Evolutionary conservation across 2,797 vertebrate genomes (phyloP).

Genomic region (Ptychobarbus kaznakovi): DNA sequence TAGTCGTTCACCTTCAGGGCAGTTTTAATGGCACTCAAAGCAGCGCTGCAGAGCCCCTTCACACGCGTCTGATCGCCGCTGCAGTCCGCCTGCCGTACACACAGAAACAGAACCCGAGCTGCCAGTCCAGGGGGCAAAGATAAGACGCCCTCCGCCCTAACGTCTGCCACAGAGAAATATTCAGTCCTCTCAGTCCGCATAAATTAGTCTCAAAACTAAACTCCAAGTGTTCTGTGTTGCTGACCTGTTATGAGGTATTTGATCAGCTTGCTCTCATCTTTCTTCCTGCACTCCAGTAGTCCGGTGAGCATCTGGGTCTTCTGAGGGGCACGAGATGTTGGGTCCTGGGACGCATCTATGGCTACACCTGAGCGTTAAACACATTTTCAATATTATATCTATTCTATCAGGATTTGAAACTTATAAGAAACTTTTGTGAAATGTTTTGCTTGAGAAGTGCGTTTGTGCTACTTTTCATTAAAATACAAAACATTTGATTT

Average conservation of each 20-base stretch:
- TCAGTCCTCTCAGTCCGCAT: neutral
- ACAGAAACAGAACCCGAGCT: slow-evolving; percentile 81
- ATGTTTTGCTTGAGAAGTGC: neutral
- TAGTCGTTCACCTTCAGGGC: slow-evolving; percentile 78
- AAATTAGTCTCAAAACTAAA: neutral
- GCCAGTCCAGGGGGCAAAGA: slow-evolving; percentile 74
- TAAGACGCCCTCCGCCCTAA: slow-evolving; percentile 71
- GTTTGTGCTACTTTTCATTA: neutral
- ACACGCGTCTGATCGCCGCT: slow-evolving; percentile 67
- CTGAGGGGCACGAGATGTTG: slow-evolving; percentile 25
- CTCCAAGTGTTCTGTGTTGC: neutral
- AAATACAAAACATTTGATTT: neutral
- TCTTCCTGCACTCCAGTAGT: slow-evolving; percentile 79
- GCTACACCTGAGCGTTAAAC: slow-evolving; percentile 56
- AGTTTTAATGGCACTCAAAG: slow-evolving; percentile 75
- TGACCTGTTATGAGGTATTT: slow-evolving; percentile 83
- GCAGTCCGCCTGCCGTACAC: slow-evolving; percentile 76
- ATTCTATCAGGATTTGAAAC: neutral
- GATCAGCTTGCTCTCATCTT: slow-evolving; percentile 79
- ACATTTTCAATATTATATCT: neutral
- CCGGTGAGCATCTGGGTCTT: slow-evolving; percentile 64
- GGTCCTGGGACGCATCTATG: slow-evolving; percentile 49
- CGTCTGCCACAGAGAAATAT: slow-evolving; percentile 66
- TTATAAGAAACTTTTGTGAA: neutral
- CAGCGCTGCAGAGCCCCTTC: slow-evolving; percentile 68